A percentile compares a stretch with the other conserved stretches of the same genome.
These are phyloP conservation scores for Chromoteleia sp. DNA, from an alignment of 2,888 invertebrate species.

Conservation along the genomic window DNA sequence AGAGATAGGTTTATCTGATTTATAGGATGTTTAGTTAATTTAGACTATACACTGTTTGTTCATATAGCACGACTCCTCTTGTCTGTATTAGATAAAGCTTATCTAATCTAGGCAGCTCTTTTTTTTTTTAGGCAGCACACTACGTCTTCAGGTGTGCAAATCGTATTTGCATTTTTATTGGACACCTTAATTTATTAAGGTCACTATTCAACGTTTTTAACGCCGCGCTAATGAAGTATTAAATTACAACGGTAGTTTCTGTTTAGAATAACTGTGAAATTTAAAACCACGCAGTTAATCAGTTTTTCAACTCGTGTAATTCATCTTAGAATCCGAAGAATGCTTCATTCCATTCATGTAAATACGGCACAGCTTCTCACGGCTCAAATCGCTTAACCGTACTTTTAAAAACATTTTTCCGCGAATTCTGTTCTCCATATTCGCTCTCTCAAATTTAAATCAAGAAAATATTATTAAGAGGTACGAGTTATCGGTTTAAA, in stretches of 20 bases:
- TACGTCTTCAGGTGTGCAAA: conserved; percentile 5
- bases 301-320: conserved; percentile 34
- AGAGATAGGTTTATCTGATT: conserved; percentile 33
- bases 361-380: conserved; percentile 21
- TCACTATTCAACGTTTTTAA: conserved; percentile 31
- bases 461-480: conserved; percentile 43
- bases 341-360: conserved; percentile 26
- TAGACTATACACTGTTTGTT: conserved; percentile 52
- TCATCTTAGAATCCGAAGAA: conserved; percentile 32
- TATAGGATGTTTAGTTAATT: conserved; percentile 51
- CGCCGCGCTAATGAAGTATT: conserved; percentile 36
- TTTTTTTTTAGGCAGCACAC: too few species aligned
- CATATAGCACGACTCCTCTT: conserved; percentile 23
- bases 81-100: conserved; percentile 52
- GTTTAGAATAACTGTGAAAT: conserved; percentile 25
- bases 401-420: conserved; percentile 33
- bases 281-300: conserved; percentile 14
- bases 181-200: conserved; percentile 50
- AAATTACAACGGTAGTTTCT: conserved; percentile 18
- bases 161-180: conserved; percentile 54
- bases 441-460: conserved; percentile 42
- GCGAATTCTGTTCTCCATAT: conserved; percentile 8
- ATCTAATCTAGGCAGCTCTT: conserved; percentile 51
- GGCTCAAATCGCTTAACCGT: conserved; percentile 21
- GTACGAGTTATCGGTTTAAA: conserved; percentile 40